Percentiles rank a stretch among this genome's conserved stretches.
Evolutionary conservation across 2,888 invertebrate species (phyloP).

Genomic region (Leptopterna dolabrata): DNA sequence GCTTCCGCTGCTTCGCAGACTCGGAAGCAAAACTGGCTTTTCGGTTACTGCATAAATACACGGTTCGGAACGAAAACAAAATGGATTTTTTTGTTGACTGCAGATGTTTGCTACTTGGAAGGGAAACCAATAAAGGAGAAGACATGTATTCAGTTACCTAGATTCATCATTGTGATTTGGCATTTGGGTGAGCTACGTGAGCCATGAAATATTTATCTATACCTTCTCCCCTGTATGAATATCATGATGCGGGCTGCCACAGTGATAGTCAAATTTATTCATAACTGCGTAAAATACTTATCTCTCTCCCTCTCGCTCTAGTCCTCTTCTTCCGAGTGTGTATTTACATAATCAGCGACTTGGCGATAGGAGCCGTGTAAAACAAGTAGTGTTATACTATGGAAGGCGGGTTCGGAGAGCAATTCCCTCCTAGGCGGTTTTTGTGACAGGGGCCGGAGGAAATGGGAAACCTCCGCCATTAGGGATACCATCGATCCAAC

Average conservation of each 20-base stretch:
- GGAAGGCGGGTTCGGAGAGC: neutral
- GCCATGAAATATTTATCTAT: conserved; percentile 15
- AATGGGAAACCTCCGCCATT: neutral
- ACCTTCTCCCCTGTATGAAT: neutral
- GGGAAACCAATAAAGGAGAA: neutral
- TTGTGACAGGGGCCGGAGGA: neutral
- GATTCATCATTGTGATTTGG: neutral
- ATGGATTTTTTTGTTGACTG: no score
- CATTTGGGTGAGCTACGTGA: neutral
- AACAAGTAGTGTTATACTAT: neutral
- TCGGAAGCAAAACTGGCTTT: no score
- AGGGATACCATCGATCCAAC: neutral
- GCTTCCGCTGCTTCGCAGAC: no score
- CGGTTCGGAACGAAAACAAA: no score
- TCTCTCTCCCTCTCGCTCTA: neutral
- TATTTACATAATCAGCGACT: conserved; percentile 5
- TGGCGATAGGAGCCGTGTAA: neutral
- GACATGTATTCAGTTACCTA: neutral
- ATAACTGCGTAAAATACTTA: conserved; percentile 21
- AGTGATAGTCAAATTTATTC: neutral
- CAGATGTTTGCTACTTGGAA: no score
- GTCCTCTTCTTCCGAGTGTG: neutral
- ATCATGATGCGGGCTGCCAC: neutral
- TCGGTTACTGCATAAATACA: no score
- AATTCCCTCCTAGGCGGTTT: conserved; percentile 2